These are phyloP conservation scores for Luscinia luscinia DNA, from an alignment of 2,797 vertebrate genomes.

Conservation along the genomic window DNA sequence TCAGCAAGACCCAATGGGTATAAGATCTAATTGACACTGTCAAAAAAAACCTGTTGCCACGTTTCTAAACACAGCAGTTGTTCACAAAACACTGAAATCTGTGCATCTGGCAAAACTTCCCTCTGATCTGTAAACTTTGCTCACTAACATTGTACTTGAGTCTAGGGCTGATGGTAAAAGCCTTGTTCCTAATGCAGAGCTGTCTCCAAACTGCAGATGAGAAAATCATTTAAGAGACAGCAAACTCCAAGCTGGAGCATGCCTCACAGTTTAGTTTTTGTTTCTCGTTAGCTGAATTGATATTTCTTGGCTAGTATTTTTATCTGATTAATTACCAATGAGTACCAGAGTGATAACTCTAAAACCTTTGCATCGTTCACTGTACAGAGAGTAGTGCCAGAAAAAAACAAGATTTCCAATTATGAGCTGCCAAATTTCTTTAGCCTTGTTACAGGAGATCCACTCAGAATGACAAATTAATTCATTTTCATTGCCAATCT, in stretches of 20 bases:
- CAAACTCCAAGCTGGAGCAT: not conserved
- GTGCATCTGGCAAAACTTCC: conserved; percentile 23
- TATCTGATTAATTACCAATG: conserved; percentile 26
- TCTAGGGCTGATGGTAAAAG: conserved; percentile 1
- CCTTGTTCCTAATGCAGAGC: not conserved
- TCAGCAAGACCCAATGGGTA: not conserved
- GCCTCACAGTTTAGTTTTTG: not conserved
- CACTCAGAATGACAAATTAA: conserved; percentile 52
- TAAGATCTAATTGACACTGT: conserved; percentile 36
- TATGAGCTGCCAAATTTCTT: conserved; percentile 49
- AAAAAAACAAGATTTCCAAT: conserved; percentile 32
- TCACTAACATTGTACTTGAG: not conserved
- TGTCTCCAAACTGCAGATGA: not conserved
- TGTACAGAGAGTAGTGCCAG: not conserved
- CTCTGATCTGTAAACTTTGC: conserved; percentile 42
- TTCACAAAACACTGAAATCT: conserved; percentile 44
- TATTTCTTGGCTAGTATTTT: conserved; percentile 41
- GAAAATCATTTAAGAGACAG: not conserved
- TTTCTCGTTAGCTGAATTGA: conserved; percentile 1
- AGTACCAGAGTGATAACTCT: not conserved
- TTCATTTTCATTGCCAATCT: conserved; percentile 61
- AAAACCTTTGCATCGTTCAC: not conserved
- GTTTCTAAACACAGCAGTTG: conserved; percentile 47
- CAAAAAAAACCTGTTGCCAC: conserved; percentile 39
- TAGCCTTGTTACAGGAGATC: conserved; percentile 42